Conservation (phyloP, 2,797 vertebrate species). For the Cyprinodon diabolis region DNA sequence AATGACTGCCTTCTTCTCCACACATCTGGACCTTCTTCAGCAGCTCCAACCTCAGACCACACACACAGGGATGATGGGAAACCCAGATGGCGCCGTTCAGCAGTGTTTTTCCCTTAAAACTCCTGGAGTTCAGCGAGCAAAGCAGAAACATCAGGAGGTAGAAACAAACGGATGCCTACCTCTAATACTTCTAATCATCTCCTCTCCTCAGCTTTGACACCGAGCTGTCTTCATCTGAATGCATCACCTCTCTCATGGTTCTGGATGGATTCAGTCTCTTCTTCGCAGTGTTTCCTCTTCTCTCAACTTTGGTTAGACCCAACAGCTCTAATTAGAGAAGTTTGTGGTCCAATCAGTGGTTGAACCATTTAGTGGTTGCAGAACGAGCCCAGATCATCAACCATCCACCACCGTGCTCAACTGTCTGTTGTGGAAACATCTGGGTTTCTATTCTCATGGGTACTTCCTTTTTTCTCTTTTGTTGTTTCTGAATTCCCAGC, state of each 20-base stretch:
- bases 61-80: conserved; percentile 38
- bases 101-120: background rate
- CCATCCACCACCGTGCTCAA: background rate
- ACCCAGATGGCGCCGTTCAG: conserved; percentile 25
- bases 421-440: background rate
- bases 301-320: too few relatives aligned
- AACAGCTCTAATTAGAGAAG: too few relatives aligned
- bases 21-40: conserved; percentile 72
- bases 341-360: background rate
- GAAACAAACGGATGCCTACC: too few relatives aligned
- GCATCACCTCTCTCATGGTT: too few relatives aligned
- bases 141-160: conserved; percentile 1
- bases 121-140: background rate
- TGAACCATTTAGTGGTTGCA: background rate
- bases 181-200: too few relatives aligned
- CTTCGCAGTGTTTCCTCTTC: too few relatives aligned
- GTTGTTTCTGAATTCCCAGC: too few relatives aligned
- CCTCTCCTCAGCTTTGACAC: too few relatives aligned
- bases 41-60: conserved; percentile 33
- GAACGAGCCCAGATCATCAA: background rate
- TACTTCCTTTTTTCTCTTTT: background rate
- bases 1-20: conserved; percentile 30
- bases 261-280: too few relatives aligned
- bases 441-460: background rate
- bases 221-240: too few relatives aligned